Evolutionary conservation across 2,113 vertebrate species (phyloP), one percentile per base, ranked within the genome.

Genomic region (Brachypodius melanocephalos): DNA sequence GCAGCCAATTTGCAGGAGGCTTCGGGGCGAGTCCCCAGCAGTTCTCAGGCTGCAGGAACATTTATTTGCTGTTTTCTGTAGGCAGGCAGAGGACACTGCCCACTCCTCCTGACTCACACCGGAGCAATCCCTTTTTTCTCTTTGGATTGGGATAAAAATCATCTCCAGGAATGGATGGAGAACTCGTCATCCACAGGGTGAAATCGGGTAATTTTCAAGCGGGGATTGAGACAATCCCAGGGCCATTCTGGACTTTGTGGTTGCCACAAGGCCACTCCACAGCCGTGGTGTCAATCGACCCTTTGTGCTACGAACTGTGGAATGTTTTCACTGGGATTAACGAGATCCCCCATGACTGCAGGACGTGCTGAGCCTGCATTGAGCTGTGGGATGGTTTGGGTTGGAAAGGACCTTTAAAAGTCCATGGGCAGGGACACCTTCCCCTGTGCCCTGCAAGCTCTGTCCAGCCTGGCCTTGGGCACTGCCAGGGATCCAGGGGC

Each of bases 231-330:
- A 32, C 26, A 65, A 83, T 59, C 5, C 20, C 75, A 26, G 0
- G 2, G 24, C 31, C 2, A 0, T 6, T 12, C 42, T 28, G 61
- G 29, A 5, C 3, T 24, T 57, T 1, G 0, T 12, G 29, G 19
- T 15, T 68, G 28, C 45, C 45, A 6, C 34, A 20, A 75, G 48
- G 12, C 28, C 72, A 7, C 21, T 26, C 31, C 20, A 40, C 18
- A 5, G 4, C 55, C 4, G 1, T 9, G 29, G 20, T 14, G 34
- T 22, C 36, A 8, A 36, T 3, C 5, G 1, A 18, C 8, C 14
- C 17, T 74, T 19, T 2, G 34, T 52, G 40, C 19, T 32, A 24
- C 17, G 25, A 55, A 34, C 17, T 15, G 6, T 0, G 7, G 26
- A 8, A 13, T 34, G 3, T 26, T 46, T 6, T 24, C 24, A 1